Percentiles rank a stretch among this genome's conserved stretches.
phyloP scores from a whole-genome alignment of 1,140 invertebrate species.

The Drosophila prosaltans region DNA sequence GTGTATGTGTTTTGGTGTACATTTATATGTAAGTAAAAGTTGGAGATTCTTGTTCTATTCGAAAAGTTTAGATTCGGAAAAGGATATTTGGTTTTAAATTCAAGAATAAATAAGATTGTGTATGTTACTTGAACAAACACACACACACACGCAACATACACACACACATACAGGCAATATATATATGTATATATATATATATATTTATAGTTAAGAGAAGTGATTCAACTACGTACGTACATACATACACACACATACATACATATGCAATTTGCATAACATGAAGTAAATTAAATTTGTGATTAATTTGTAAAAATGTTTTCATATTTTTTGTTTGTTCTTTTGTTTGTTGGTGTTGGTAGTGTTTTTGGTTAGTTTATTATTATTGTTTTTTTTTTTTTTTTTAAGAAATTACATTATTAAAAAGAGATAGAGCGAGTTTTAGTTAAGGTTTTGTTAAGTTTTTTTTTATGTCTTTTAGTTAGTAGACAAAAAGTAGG shows the following conservation, averaged over 20 bases:
- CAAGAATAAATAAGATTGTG: not conserved
- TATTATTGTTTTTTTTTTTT: not conserved
- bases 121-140: slow-evolving; percentile 19
- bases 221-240: slow-evolving; percentile 32
- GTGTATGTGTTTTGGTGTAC: not conserved
- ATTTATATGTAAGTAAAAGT: not conserved
- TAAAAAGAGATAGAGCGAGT: slow-evolving; percentile 5
- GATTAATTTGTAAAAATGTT: slow-evolving; percentile 1
- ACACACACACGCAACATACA: slow-evolving; percentile 17
- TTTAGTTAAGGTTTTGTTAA: not conserved
- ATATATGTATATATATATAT: not conserved
- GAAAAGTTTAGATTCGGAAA: not conserved
- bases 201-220: slow-evolving; percentile 1
- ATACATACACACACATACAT: slow-evolving; percentile 31
- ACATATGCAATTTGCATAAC: slow-evolving; percentile 6
- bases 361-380: not conserved
- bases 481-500: slow-evolving; percentile 1
- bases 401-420: slow-evolving; percentile 1
- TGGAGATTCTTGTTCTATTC: slow-evolving; percentile 2
- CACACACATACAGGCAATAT: slow-evolving; percentile 54
- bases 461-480: not conserved
- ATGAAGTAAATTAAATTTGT: slow-evolving; percentile 11
- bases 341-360: not conserved
- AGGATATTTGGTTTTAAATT: not conserved
- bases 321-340: not conserved